These are phyloP conservation scores for Penelope pileata DNA, from an alignment of 2,113 vertebrate genomes.

Conservation along the genomic window DNA sequence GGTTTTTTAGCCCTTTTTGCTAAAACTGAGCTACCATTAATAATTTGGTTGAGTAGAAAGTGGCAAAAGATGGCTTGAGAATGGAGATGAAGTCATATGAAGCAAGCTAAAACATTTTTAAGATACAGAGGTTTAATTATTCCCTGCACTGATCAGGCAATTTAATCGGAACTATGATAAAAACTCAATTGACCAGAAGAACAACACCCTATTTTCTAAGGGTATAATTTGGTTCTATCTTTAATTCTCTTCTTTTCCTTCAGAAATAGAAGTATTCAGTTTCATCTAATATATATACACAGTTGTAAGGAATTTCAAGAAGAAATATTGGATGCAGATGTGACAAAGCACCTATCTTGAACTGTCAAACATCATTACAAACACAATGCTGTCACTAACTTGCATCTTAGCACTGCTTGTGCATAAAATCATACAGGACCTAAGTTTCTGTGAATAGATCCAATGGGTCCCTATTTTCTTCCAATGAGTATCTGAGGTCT, in stretches of 20 bases:
- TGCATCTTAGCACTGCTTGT: neutral
- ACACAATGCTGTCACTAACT: neutral
- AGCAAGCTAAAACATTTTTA: neutral
- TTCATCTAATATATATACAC: neutral
- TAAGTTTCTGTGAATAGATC: neutral
- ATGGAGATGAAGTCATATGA: neutral
- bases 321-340: fast-evolving
- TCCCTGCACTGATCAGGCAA: neutral
- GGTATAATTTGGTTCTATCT: neutral
- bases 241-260: neutral
- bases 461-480: neutral
- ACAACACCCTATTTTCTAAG: neutral
- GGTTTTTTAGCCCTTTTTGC: neutral
- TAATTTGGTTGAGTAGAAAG: neutral
- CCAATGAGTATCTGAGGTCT: neutral
- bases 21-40: neutral
- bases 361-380: neutral
- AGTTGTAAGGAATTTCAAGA: neutral
- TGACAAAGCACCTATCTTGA: neutral
- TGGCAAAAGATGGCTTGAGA: neutral
- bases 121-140: neutral
- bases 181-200: neutral
- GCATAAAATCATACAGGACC: neutral
- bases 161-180: neutral
- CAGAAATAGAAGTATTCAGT: neutral